Evolutionary conservation across 2,888 invertebrate genomes (phyloP).

Genomic region (Mermis nigrescens): DNA sequence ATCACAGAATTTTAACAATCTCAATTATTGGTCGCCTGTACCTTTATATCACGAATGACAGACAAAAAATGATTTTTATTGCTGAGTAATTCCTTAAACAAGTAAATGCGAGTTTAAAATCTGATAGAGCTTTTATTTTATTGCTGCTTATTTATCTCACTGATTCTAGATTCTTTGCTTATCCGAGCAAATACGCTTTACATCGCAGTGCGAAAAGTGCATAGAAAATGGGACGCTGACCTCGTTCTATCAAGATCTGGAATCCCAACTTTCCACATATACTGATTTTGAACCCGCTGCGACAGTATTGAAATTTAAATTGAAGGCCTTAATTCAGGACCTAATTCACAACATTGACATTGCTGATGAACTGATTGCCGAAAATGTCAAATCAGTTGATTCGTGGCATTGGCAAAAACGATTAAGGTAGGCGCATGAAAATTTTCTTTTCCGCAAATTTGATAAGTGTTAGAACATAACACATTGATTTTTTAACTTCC

Average conservation of each 20-base stretch:
- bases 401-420: constrained; percentile 10
- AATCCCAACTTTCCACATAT: constrained; percentile 36
- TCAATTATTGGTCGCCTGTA: too few relatives aligned
- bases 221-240: constrained; percentile 38
- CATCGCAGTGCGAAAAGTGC: constrained; percentile 59
- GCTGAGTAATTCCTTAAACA: too few relatives aligned
- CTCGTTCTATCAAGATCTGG: constrained; percentile 31
- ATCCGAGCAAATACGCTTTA: constrained; percentile 63
- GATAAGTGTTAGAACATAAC: too few relatives aligned
- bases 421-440: too few relatives aligned
- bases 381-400: constrained; percentile 43
- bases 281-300: constrained; percentile 35
- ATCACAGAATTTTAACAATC: too few relatives aligned
- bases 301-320: constrained; percentile 54
- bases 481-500: too few relatives aligned
- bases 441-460: too few relatives aligned
- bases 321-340: constrained; percentile 76
- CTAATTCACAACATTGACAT: constrained; percentile 72
- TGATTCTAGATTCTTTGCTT: constrained; percentile 51
- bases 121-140: too few relatives aligned
- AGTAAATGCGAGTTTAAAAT: too few relatives aligned
- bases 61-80: not conserved
- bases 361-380: constrained; percentile 52
- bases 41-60: not conserved
- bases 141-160: too few relatives aligned